A percentile compares a stretch with the other conserved stretches of the same genome.
These are phyloP conservation scores for Gryllus bimaculatus DNA, from an alignment of 1,140 invertebrate species.

Conservation along the genomic window DNA sequence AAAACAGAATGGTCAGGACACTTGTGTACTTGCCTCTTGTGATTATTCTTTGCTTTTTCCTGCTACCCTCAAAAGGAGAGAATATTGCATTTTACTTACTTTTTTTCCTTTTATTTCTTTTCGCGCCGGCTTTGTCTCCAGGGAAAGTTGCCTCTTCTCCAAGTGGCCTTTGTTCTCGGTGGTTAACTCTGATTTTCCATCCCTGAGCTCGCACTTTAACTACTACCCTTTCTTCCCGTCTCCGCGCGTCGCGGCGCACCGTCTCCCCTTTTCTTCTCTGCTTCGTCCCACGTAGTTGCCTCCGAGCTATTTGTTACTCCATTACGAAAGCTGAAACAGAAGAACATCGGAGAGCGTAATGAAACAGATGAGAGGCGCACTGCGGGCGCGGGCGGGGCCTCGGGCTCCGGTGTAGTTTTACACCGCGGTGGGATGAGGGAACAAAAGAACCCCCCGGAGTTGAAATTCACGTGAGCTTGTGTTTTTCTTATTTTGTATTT, in stretches of 20 bases:
- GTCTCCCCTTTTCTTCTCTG: not conserved
- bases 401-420: not conserved
- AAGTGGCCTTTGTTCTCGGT: not conserved
- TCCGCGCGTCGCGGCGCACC: too few species aligned
- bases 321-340: not conserved
- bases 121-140: not conserved
- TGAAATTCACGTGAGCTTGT: not conserved
- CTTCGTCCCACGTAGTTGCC: not conserved
- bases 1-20: not conserved
- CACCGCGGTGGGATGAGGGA: not conserved
- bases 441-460: not conserved
- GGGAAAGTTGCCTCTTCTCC: not conserved
- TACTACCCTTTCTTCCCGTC: too few species aligned
- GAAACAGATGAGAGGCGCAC: not conserved
- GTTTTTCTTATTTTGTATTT: not conserved
- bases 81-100: not conserved
- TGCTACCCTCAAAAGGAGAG: not conserved
- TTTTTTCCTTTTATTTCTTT: not conserved
- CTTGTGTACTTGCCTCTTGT: not conserved
- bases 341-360: conserved; percentile 3
- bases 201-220: not conserved
- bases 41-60: not conserved
- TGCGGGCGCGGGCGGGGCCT: not conserved
- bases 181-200: not conserved
- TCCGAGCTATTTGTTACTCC: not conserved